Percentiles rank a stretch among this genome's conserved stretches.
Conservation (phyloP, 2,797 vertebrate genomes). For the Thripadectes ignobilis region DNA sequence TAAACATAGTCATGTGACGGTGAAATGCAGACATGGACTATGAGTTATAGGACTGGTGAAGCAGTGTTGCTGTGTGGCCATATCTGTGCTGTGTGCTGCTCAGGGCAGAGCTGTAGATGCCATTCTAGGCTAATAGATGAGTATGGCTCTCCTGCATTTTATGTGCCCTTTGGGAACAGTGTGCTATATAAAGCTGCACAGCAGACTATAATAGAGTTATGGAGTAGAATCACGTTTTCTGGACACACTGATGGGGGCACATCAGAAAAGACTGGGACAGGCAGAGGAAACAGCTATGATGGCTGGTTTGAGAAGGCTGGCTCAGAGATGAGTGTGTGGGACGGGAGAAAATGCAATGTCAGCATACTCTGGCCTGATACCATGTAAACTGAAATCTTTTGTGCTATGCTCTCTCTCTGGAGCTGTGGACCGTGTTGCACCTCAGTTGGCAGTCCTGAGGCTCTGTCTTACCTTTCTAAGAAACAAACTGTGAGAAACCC, state of each 20-base stretch:
- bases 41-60: neutral
- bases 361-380: neutral
- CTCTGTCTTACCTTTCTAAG: neutral
- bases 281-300: neutral
- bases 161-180: neutral
- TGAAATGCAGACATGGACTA: neutral
- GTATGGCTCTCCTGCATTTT: neutral
- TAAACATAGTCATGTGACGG: neutral
- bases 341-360: neutral
- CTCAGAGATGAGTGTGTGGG: neutral
- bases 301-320: neutral
- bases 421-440: neutral
- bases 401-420: neutral
- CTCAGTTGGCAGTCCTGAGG: neutral
- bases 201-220: neutral
- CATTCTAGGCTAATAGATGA: neutral
- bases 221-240: neutral
- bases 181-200: neutral
- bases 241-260: too few species aligned
- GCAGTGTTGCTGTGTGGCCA: rapidly evolving
- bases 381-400: neutral
- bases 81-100: neutral
- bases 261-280: neutral
- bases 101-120: neutral
- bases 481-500: neutral